Conservation (phyloP, 1,140 invertebrate species). For the Diuraphis noxia region DNA sequence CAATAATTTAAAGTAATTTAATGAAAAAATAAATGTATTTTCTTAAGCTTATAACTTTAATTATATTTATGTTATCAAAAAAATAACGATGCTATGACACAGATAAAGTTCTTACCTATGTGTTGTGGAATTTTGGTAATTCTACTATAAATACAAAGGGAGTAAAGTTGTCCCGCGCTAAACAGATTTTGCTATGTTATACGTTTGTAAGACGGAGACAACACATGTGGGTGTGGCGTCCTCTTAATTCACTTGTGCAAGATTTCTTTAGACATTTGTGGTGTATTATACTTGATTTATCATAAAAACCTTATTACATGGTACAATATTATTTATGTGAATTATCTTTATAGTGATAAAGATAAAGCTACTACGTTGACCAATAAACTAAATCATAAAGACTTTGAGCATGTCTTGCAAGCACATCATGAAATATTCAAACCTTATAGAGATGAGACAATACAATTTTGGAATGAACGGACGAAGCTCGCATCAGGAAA, state of each 20-base stretch:
- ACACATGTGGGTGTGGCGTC: too few relatives aligned
- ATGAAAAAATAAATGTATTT: too few relatives aligned
- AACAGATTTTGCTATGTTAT: too few relatives aligned
- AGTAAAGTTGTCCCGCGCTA: too few relatives aligned
- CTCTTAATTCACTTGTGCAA: neutral
- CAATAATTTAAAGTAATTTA: too few relatives aligned
- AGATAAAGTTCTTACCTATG: too few relatives aligned
- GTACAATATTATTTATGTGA: neutral
- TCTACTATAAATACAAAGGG: too few relatives aligned
- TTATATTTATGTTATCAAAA: too few relatives aligned
- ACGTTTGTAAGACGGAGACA: too few relatives aligned
- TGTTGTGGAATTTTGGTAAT: too few relatives aligned
- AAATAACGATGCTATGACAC: too few relatives aligned
- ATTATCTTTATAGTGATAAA: constrained; percentile 41
- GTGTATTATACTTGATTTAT: neutral
- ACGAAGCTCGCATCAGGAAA: constrained; percentile 72
- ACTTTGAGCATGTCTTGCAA: constrained; percentile 68
- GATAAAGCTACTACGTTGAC: constrained; percentile 58
- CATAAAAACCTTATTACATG: neutral
- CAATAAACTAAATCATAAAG: constrained; percentile 68
- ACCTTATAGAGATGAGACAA: constrained; percentile 74
- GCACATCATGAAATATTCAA: constrained; percentile 69
- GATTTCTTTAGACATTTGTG: neutral
- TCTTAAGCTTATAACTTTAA: too few relatives aligned
- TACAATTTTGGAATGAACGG: constrained; percentile 93